Base-by-base conservation (phyloP, 1,140 invertebrate genomes). In the Diachasma alloeum region DNA sequence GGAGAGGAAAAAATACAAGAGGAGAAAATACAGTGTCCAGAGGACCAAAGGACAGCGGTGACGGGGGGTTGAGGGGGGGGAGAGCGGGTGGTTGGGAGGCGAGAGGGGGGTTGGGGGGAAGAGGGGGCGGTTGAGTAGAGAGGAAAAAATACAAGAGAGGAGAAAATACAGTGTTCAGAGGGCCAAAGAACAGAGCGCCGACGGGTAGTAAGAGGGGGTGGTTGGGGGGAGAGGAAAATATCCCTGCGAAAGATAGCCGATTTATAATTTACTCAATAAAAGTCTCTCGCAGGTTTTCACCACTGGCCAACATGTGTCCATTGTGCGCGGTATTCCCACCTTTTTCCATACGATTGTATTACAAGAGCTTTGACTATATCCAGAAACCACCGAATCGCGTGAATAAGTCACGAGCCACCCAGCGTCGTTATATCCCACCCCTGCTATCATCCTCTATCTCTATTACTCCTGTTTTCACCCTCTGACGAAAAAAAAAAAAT, bases 331-430 rank as follows among this genome's bases (percentile, higher is more conserved):
- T 37, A 22, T 22, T 73, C 56, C 36, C 71, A 36, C 44, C 69
- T 71, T 46, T 44, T 48, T 48, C 69, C 42, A 48, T 46, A 39
- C 69, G n/a, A 72, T 31, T 42, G 26, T 63, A 72, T 48, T 72
- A 31, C 42, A 48, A 72, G 19, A 24, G 56, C 11, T 75, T 69
- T 26, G 39, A 59, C 70, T 77, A 77, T 73, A 73, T 72, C 39
- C 17, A 68, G 63, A 53, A 48, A 73, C 42, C 37, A 48, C 42
- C 56, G 53, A 39, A 70, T 24, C 26, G 36, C 72, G 46, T 78
- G 76, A 78, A 78, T 78, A 78, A 78, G 31, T 78, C n/a, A 78
- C 59, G 63, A 77, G 76, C 44, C 48, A 36, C 46, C 59, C 59
- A 48, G 46, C 68, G 75, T 72, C 70, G 67, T 77, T 77, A 77